Evolutionary conservation across 2,113 vertebrate species (phyloP).

Genomic region (Sylvia atricapilla): DNA sequence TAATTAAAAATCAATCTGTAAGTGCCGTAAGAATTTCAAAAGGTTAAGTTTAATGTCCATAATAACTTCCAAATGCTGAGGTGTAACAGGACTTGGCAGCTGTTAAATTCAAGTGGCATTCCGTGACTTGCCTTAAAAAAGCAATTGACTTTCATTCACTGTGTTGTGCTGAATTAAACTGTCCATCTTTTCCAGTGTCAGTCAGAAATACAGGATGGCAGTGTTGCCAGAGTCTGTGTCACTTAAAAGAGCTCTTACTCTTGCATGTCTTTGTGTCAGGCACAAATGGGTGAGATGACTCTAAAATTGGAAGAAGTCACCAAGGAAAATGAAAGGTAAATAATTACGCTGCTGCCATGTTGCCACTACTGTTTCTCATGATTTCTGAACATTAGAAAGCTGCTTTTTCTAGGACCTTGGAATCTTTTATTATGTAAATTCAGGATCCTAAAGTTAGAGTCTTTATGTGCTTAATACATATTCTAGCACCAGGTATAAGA

Average conservation of each 20-base stretch:
- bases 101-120: not conserved
- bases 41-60: not conserved
- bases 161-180: not conserved
- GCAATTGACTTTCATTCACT: not conserved
- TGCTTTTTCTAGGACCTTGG: not conserved
- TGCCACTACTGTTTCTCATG: not conserved
- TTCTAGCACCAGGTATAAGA: not conserved
- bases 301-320: conserved; percentile 83
- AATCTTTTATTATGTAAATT: not conserved
- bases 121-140: not conserved
- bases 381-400: not conserved
- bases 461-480: not conserved
- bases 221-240: not conserved
- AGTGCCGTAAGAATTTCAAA: not conserved
- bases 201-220: not conserved
- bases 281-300: conserved; percentile 79
- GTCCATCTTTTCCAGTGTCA: not conserved
- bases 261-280: conserved; percentile 70
- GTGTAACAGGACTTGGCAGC: not conserved
- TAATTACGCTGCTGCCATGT: not conserved
- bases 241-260: not conserved
- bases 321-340: conserved; percentile 92
- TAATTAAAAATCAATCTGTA: not conserved
- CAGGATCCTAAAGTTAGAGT: not conserved
- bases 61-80: not conserved